Evolutionary conservation across 2,113 vertebrate species (phyloP).

Genomic region (Phrynosoma platyrhinos): DNA sequence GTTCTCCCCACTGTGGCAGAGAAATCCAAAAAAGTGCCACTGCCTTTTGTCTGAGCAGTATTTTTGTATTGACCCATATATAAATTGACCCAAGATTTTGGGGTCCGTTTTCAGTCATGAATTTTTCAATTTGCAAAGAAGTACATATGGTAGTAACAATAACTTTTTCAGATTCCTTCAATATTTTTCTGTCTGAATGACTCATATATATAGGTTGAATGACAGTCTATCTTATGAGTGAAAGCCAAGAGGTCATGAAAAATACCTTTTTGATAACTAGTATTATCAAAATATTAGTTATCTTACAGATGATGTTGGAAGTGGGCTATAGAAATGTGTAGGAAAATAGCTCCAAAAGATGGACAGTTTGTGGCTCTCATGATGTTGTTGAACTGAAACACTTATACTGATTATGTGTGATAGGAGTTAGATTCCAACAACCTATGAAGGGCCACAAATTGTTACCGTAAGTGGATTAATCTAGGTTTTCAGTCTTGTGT

Average conservation of each 20-base stretch:
- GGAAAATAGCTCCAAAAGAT: too few species aligned
- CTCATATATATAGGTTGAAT: conserved; percentile 44
- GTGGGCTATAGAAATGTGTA: background rate
- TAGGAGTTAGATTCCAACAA: too few species aligned
- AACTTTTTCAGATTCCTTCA: conserved; percentile 69
- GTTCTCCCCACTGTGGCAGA: too few species aligned
- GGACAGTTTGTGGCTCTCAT: background rate
- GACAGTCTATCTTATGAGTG: conserved; percentile 46
- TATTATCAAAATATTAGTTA: conserved; percentile 43
- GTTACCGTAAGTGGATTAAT: background rate
- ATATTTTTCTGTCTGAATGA: conserved; percentile 71
- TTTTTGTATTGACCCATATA: too few species aligned
- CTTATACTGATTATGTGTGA: too few species aligned
- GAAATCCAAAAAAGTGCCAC: too few species aligned
- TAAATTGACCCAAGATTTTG: too few species aligned
- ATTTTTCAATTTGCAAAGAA: too few species aligned
- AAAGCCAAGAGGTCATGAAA: conserved; percentile 43
- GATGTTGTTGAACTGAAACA: too few species aligned
- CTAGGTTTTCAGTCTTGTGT: background rate
- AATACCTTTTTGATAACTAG: conserved; percentile 44
- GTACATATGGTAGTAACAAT: conserved; percentile 25
- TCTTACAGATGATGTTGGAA: conserved; percentile 19
- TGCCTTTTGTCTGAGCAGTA: too few species aligned
- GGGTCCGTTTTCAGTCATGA: too few species aligned
- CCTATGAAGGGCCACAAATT: too few species aligned